These are phyloP conservation scores for Sicus ferrugineus DNA, from an alignment of 2,888 invertebrate genomes.

Conservation along the genomic window DNA sequence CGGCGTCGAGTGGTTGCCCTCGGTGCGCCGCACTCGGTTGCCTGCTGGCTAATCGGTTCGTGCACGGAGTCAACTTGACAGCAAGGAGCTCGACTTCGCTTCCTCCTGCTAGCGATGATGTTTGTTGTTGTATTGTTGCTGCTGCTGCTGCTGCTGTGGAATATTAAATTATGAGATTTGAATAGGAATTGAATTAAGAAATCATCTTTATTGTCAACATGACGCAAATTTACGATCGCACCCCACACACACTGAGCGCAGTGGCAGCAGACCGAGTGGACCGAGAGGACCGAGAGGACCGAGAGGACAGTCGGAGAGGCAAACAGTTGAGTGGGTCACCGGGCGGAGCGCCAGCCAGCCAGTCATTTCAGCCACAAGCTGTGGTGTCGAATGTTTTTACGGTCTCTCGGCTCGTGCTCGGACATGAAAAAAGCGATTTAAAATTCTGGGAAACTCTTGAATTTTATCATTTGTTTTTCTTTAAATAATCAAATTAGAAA, in stretches of 20 bases:
- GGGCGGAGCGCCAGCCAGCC: too few relatives aligned
- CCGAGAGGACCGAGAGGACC: not conserved
- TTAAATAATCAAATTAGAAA: too few relatives aligned
- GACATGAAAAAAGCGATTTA: too few relatives aligned
- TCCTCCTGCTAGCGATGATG: not conserved
- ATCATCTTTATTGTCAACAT: slow-evolving; percentile 47
- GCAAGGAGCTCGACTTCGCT: not conserved
- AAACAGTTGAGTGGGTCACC: not conserved
- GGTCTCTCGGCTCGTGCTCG: too few relatives aligned
- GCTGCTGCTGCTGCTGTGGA: slow-evolving; percentile 17
- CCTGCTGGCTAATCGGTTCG: not conserved
- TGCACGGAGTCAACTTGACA: not conserved
- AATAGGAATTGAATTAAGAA: slow-evolving; percentile 62
- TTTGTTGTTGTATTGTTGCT: not conserved
- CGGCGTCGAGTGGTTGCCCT: too few relatives aligned
- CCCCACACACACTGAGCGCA: not conserved
- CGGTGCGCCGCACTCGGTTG: too few relatives aligned
- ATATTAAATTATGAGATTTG: slow-evolving; percentile 62
- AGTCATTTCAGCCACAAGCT: not conserved
- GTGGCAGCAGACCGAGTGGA: not conserved
- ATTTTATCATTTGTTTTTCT: too few relatives aligned
- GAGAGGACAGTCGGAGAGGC: not conserved
- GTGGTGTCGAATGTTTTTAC: not conserved
- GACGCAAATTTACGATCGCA: slow-evolving; percentile 5
- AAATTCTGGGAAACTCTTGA: too few relatives aligned